Evolutionary conservation across 2,797 vertebrate species (phyloP), one percentile per base, ranked within the genome.

Genomic region (Moxostoma hubbsi): DNA sequence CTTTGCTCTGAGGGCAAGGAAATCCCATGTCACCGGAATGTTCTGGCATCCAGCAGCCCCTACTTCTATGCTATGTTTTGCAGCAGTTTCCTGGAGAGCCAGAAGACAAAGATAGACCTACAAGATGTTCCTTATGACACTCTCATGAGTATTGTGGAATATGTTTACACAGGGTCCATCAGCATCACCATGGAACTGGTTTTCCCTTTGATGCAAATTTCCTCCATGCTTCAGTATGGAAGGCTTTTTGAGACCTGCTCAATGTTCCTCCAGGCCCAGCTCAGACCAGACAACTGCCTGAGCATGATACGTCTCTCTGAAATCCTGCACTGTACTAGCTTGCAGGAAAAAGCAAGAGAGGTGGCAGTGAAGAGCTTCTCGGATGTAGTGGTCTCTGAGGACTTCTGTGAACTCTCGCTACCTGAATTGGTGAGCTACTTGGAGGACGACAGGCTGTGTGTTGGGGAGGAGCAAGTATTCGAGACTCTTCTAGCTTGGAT

Each of bases 1-100:
- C 91, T 99, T 76, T 96, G 96, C 79, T 90, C 92, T 0, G 93
- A 91, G 0, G 82, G 90, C 84, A 86, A 81, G 5, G 95, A 97
- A 89, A 91, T 97, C 73, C 94, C 96, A 61, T 99, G 98, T 82
- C 98, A 99, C 76, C 91, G 96, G 18, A 98, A 93, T 0, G 94
- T 99, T 73, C 91, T 99, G 88, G 97, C 94, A 73, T 96, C 96
- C 85, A 98, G 98, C 89, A 99, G 98, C 71, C 95, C 96, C 0
- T 99, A 99, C 89, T 99, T 99, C 91, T 92, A 89, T 81, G 98
- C 97, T 9, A 99, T 99, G 98, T 99, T 99, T 91, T 98, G 97
- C 87, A 93, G 89, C 80, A 89, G 94, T 89, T 99, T 99, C 87
- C 88, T 84, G 80, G 98, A 99, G 86, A 95, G 87, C 49, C 83